These are phyloP conservation scores for Trichopria drosophilae DNA, from an alignment of 2,888 invertebrate species.

Conservation along the genomic window DNA sequence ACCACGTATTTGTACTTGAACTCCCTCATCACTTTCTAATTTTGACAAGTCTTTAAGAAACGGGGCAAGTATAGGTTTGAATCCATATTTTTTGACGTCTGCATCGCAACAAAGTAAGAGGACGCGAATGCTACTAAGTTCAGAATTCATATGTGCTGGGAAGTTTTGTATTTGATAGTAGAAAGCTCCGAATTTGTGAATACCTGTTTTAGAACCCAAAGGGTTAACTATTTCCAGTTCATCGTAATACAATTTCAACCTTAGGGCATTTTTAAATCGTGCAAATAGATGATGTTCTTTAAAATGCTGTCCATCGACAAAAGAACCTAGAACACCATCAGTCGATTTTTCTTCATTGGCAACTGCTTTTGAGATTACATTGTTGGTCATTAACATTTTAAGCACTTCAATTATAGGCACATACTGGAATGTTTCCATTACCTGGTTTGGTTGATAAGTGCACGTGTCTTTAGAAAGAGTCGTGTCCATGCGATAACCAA, in stretches of 20 bases:
- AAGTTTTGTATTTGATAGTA: slow-evolving; percentile 31
- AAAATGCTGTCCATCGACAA: slow-evolving; percentile 31
- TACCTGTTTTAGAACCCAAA: slow-evolving; percentile 32
- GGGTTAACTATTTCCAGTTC: slow-evolving; percentile 34
- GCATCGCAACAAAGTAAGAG: slow-evolving; percentile 23
- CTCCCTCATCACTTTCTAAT: slow-evolving; percentile 30
- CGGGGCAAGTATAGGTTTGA: slow-evolving; percentile 29
- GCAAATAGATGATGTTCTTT: slow-evolving; percentile 26
- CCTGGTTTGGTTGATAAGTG: slow-evolving; percentile 14
- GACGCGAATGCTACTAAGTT: slow-evolving; percentile 29
- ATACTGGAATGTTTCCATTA: slow-evolving; percentile 33
- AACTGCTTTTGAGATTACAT: slow-evolving; percentile 15
- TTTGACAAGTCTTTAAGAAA: slow-evolving; percentile 29
- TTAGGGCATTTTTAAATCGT: slow-evolving; percentile 19
- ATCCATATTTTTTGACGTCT: slow-evolving; percentile 33
- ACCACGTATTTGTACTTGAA: slow-evolving; percentile 19
- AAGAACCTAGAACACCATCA: slow-evolving; percentile 22
- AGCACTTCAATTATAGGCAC: slow-evolving; percentile 29
- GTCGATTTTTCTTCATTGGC: slow-evolving; percentile 21
- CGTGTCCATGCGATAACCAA: slow-evolving; percentile 25
- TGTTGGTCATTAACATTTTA: slow-evolving; percentile 25
- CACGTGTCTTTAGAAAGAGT: slow-evolving; percentile 16
- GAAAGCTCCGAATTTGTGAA: slow-evolving; percentile 35
- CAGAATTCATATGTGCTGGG: slow-evolving; percentile 29
- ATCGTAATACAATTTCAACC: slow-evolving; percentile 32